Base-by-base conservation (phyloP, 2,888 invertebrate species). In the Orthosia gracilis region DNA sequence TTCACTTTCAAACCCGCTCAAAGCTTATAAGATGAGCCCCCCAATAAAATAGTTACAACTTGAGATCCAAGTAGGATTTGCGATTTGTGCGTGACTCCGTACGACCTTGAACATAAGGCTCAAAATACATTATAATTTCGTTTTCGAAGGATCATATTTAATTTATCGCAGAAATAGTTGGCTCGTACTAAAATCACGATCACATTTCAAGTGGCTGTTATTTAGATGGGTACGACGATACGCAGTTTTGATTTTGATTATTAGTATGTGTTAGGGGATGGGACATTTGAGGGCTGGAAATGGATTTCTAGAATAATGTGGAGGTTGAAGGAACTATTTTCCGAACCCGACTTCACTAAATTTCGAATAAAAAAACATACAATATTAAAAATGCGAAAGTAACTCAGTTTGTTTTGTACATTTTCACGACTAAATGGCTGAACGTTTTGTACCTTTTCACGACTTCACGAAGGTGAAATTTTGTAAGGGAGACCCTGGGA, bases 1-100 rank as follows among this genome's bases (percentile, higher is more conserved):
- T 18, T 4, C 63, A 1, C 4, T 58, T 67, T 40, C 21, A 21
- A 21, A 83, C 18, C 58, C 82, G 87, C 89, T 84, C 63, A 47
- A 40, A 80, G 74, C 88, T 84, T 69, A 12, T 84, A 66, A 73
- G 85, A 87, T 89, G 31, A 12, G 55, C 75, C 85, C 77, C 49
- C 76, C 84, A 84, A 85, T 87, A 84, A 91, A 92, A 92, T 91
- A 93, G 91, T 93, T 92, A 93, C 92, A 91, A 89, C 92, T 90
- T 87, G 89, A 89, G 91, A 91, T 90, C 89, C 90, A 89, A 92
- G 89, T 89, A 89, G 89, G 89, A 89, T 91, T 90, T 90, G 88
- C 90, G 85, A 87, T 88, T 88, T 80, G 85, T 78, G 85, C 80
- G 79, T 86, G 85, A 58, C 69, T 59, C 79, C 73, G 64, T 86